Base-by-base conservation (phyloP, 2,797 vertebrate species). In the Melanotaenia boesemani region DNA sequence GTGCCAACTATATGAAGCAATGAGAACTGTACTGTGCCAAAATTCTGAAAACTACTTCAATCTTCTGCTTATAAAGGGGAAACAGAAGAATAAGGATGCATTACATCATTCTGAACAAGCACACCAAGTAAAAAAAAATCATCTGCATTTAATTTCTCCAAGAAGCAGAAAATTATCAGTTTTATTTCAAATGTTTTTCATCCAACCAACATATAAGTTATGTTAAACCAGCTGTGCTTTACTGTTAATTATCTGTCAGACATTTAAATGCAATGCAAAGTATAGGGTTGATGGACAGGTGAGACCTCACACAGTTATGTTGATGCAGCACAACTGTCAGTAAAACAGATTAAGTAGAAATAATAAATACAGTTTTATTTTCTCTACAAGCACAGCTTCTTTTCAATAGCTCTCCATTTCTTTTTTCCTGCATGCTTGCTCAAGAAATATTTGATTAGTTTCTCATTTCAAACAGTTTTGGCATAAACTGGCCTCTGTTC, bases 241-340 rank as follows among this genome's bases (percentile, higher is more conserved):
- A 46, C 50, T 41, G 20, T 46, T 64, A 76, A 74, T 75, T 66
- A 72, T 80, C 77, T 77, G 55, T 81, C 64, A 70, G 62, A 74
- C 61, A 57, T 72, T 80, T 82, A 67, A 73, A 54, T 54, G 63
- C 46, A 39, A 84, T 78, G 36, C 34, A 66, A 58, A 65, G 36
- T 41, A 39, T 58, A 15, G 56, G 66, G 30, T 73, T 72, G 64
- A 71, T 63, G 48, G 77, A 69, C 84, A 91, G 89, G 79, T 89
- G 87, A 83, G 86, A 90, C 84, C 88, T 76, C 88, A 88, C 86
- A 89, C 80, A 87, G 79, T 75, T 54, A 22, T 74, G 72, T 69
- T 77, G 67, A 64, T 84, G 48, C 59, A 50, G 67, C 11, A 26
- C 36, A 63, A 76, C 39, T 75, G 72, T 46, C 20, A 54, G 50